Base-by-base conservation (phyloP, 2,797 vertebrate species). In the Helostoma temminkii region DNA sequence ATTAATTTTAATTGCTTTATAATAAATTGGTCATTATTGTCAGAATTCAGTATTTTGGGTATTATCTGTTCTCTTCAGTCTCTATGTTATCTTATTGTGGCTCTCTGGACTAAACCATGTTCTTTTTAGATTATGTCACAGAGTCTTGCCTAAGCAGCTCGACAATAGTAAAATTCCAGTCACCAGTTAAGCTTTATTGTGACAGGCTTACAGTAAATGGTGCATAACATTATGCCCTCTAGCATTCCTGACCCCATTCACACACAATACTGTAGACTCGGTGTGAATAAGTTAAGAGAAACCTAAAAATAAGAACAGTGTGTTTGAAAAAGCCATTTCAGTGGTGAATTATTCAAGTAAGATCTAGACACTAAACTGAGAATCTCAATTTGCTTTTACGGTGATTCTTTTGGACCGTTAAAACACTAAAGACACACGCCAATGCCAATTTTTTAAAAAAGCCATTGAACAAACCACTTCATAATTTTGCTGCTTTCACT, bases 331-430 rank as follows among this genome's bases (percentile, higher is more conserved):
- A 62, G 47, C n/a, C 19, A 55, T 43, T 46, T 67, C 24, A 55
- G 9, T 26, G 25, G 53, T 88, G 60, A 85, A 85, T 84, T 82
- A 89, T 89, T 88, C 69, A 83, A 48, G 18, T 10, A 14, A 78
- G 37, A 52, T 56, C 39, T 15, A 47, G 15, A 25, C 63, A 69
- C 54, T 42, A 52, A 76, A 70, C 11, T 6, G 4, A 37, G 50
- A 65, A 66, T 78, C 66, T 76, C 48, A 28, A 34, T 66, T 74
- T 66, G 66, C 64, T 61, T 82, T 67, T 56, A 72, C 24, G 37
- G 26, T 2, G 43, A 28, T 61, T 68, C 16, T 45, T 34, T 64
- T 21, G 3, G 46, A 37, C 55, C 43, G 49, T 52, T 58, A 2
- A 64, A 56, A 34, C 1, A 16, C 15, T 49, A 46, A 63, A 75